Conservation (phyloP, 1,140 invertebrate genomes). For the Pseudomyrmex sp. region DNA sequence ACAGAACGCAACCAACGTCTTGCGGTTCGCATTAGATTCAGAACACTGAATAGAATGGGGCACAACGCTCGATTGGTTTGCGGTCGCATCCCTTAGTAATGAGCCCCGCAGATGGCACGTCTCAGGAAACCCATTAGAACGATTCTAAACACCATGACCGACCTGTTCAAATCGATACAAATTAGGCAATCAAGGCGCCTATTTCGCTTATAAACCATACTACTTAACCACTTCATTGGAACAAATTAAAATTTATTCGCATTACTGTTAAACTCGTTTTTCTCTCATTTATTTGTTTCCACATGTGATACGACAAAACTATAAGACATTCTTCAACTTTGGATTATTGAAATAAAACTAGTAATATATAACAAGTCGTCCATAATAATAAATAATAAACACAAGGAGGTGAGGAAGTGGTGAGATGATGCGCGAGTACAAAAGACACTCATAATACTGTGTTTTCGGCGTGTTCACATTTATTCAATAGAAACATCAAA, state of each 20-base stretch:
- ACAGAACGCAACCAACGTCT: conserved; percentile 76
- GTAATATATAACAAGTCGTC: too few species aligned
- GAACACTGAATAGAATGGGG: conserved; percentile 71
- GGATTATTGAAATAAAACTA: not conserved
- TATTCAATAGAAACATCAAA: conserved; percentile 84
- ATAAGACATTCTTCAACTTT: not conserved
- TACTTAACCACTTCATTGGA: not conserved
- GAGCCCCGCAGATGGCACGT: conserved; percentile 83
- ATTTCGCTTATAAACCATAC: not conserved
- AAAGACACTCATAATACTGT: conserved; percentile 50
- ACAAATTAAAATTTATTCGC: not conserved
- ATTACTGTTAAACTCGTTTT: too few species aligned
- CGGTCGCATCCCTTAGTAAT: conserved; percentile 84
- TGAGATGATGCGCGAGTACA: not conserved
- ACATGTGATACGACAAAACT: not conserved
- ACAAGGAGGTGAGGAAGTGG: not conserved
- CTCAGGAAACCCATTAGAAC: conserved; percentile 84
- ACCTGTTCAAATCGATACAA: conserved; percentile 64
- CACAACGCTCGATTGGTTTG: conserved; percentile 82
- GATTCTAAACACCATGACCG: conserved; percentile 78
- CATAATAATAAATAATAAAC: too few species aligned
- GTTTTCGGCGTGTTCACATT: conserved; percentile 84
- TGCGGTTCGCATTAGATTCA: conserved; percentile 77
- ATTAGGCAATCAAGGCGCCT: conserved; percentile 31
- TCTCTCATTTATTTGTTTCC: not conserved